phyloP scores from a whole-genome alignment of 2,797 vertebrate species.

The Discoglossus pictus region DNA sequence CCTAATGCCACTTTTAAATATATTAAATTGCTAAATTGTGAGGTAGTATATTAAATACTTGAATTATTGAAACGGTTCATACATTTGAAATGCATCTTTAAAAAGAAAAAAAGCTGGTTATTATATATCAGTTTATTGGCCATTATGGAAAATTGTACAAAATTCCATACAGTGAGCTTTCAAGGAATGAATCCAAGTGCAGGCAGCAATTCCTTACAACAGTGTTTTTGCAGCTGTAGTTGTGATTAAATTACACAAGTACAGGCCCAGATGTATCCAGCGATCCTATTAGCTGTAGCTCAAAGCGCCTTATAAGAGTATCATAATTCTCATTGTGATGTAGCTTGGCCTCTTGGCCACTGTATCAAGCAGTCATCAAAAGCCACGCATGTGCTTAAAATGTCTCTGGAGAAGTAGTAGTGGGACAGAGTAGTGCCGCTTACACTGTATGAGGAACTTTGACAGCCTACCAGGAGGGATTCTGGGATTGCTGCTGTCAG shows the following conservation, averaged over 20 bases:
- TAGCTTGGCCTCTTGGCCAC: slow-evolving; percentile 76
- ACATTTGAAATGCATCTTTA: too few species aligned
- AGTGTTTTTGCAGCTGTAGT: slow-evolving; percentile 97
- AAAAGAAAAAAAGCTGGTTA: slow-evolving; percentile 79
- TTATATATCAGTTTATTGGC: slow-evolving; percentile 83
- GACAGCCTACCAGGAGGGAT: slow-evolving; percentile 89
- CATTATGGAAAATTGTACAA: slow-evolving; percentile 90
- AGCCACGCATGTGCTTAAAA: slow-evolving; percentile 76
- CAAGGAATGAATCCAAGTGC: slow-evolving; percentile 89
- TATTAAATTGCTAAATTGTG: too few species aligned
- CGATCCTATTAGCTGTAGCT: slow-evolving; percentile 74
- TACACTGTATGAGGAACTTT: slow-evolving; percentile 84
- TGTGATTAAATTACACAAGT: slow-evolving; percentile 87
- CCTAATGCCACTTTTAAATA: too few species aligned
- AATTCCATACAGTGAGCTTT: slow-evolving; percentile 76
- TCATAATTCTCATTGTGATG: slow-evolving; percentile 77
- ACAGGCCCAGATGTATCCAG: slow-evolving; percentile 74
- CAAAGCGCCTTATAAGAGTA: slow-evolving; percentile 74
- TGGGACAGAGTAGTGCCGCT: slow-evolving; percentile 83
- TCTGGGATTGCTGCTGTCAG: slow-evolving; percentile 92
- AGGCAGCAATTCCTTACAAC: slow-evolving; percentile 86
- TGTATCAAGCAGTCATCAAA: slow-evolving; percentile 80
- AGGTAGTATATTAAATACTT: too few species aligned
- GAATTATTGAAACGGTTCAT: too few species aligned
- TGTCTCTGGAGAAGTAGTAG: slow-evolving; percentile 76